Evolutionary conservation across 2,888 invertebrate species (phyloP).

Genomic region (Zaprionus obscuricornis): DNA sequence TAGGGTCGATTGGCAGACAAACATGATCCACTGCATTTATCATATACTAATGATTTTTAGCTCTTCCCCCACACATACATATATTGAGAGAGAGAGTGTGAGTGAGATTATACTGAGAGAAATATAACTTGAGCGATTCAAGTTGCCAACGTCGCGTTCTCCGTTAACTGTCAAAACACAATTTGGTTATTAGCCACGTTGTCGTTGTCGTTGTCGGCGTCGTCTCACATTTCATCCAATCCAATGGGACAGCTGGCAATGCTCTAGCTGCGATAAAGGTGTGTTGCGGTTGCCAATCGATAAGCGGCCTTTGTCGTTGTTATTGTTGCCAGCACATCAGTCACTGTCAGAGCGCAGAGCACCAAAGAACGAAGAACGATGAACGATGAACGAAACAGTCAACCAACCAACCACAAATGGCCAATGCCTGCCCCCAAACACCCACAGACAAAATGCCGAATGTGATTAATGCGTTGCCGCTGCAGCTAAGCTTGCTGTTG

Average conservation of each 20-base stretch:
- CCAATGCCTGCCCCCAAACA: constrained; percentile 33
- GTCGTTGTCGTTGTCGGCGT: constrained; percentile 27
- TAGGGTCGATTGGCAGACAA: constrained; percentile 45
- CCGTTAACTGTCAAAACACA: constrained; percentile 69
- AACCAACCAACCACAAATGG: constrained; percentile 63
- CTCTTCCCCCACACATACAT: no score
- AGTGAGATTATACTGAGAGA: no score
- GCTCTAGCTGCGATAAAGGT: constrained; percentile 71
- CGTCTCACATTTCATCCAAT: constrained; percentile 75
- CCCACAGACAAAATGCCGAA: constrained; percentile 50
- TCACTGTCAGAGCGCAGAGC: constrained; percentile 78
- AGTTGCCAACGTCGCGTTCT: constrained; percentile 21
- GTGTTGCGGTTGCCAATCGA: constrained; percentile 77
- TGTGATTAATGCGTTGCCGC: constrained; percentile 81
- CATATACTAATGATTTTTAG: constrained; percentile 67
- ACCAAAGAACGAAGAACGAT: no score
- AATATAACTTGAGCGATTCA: constrained; percentile 20
- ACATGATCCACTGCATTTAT: constrained; percentile 62
- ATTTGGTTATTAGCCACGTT: constrained; percentile 68
- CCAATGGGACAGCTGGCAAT: constrained; percentile 44
- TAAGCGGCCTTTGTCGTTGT: constrained; percentile 61
- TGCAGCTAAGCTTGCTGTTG: constrained; percentile 66
- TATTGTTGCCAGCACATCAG: constrained; percentile 75
- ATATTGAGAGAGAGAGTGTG: not conserved
- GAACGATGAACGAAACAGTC: no score